A percentile compares a stretch with the other conserved stretches of the same genome.
Conservation (phyloP, 2,113 vertebrate genomes). For the Sphaerodactylus townsendi region DNA sequence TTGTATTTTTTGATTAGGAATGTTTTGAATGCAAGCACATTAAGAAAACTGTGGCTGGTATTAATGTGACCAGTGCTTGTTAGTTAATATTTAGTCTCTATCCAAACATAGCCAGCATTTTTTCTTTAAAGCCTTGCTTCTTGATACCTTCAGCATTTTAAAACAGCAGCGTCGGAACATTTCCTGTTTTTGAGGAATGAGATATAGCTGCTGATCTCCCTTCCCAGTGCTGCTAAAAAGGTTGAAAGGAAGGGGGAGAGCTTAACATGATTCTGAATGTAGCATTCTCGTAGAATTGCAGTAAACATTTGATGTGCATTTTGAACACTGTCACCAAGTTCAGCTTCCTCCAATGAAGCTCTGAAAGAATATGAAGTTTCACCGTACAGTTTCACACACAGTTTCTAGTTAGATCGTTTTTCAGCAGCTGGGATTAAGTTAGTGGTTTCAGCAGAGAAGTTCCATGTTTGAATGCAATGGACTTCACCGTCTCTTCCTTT, state of each 20-base stretch:
- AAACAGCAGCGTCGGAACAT: too few species aligned
- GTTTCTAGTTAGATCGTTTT: background rate
- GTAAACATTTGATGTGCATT: background rate
- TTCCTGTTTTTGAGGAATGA: background rate
- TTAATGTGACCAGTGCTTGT: background rate
- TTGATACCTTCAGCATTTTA: background rate
- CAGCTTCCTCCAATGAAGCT: background rate
- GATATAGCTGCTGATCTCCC: too few species aligned
- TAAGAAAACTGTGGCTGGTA: background rate
- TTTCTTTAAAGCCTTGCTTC: too few species aligned
- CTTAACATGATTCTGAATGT: background rate
- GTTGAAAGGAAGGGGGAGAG: background rate
- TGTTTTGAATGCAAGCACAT: background rate
- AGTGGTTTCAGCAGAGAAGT: background rate
- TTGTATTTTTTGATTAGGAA: background rate
- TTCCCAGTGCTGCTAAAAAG: background rate
- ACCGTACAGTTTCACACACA: background rate
- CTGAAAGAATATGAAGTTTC: background rate
- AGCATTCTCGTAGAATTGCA: background rate
- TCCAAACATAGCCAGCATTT: background rate
- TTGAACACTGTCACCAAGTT: background rate
- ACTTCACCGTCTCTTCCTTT: background rate
- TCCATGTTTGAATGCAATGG: background rate
- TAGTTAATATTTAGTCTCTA: background rate
- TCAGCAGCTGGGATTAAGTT: background rate